These are phyloP conservation scores for Prunella strophiata DNA, from an alignment of 2,797 vertebrate species.

Conservation along the genomic window DNA sequence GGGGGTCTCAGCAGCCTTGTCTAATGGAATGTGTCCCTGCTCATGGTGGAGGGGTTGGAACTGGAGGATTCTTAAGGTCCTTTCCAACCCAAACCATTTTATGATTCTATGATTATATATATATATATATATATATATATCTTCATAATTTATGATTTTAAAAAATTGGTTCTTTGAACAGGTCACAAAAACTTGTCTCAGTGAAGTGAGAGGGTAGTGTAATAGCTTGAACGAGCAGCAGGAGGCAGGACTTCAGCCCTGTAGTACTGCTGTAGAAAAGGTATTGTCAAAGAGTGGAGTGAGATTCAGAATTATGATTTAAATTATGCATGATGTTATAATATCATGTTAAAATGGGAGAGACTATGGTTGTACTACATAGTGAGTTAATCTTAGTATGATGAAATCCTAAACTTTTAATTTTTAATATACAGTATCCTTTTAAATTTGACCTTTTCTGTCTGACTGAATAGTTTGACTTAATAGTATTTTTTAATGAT, in stretches of 20 bases:
- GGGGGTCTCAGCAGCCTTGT: too few species aligned
- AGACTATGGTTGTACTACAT: background rate
- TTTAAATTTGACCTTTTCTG: conserved; percentile 2
- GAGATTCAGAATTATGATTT: background rate
- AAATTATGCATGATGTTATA: background rate
- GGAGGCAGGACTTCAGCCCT: background rate
- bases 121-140: background rate
- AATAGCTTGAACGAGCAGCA: background rate
- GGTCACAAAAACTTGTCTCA: background rate
- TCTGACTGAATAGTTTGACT: background rate
- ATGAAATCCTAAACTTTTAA: background rate
- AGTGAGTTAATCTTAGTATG: background rate
- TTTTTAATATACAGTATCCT: background rate
- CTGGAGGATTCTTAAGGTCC: too few species aligned
- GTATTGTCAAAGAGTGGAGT: background rate
- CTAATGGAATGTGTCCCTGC: too few species aligned
- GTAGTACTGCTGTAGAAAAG: background rate
- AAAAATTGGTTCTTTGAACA: background rate
- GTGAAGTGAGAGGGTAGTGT: background rate
- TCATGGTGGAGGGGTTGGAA: too few species aligned
- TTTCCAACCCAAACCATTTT: too few species aligned
- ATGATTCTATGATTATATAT: background rate
- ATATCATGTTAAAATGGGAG: background rate
- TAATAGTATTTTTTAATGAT: background rate
- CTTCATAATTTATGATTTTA: background rate